These are phyloP conservation scores for Pseudococcus viburni DNA, from an alignment of 2,888 invertebrate genomes.

Conservation along the genomic window DNA sequence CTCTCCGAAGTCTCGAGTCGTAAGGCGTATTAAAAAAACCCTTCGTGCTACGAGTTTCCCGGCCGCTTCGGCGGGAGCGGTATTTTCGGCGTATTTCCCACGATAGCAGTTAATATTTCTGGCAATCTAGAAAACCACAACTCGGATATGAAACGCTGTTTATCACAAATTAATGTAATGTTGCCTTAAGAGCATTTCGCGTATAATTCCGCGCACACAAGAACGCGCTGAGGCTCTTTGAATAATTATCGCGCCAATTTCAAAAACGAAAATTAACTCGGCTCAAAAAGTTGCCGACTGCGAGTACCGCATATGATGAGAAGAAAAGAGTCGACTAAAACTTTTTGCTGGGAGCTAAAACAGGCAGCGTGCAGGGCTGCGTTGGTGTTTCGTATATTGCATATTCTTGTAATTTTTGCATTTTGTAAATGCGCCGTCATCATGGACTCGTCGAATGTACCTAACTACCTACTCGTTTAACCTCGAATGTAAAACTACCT, in stretches of 20 bases:
- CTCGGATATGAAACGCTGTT: conserved; percentile 54
- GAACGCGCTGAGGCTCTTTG: conserved; percentile 30
- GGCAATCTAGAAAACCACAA: conserved; percentile 53
- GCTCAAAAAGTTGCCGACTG: conserved; percentile 19
- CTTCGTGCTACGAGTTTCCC: not conserved
- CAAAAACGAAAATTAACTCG: conserved; percentile 41
- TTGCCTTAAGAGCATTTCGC: conserved; percentile 53
- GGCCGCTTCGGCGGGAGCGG: not conserved
- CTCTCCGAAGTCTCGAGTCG: not conserved
- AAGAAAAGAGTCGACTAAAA: not conserved
- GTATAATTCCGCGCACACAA: conserved; percentile 4
- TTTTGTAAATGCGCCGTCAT: not conserved
- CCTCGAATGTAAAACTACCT: too few relatives aligned
- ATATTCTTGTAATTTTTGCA: not conserved
- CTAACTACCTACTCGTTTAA: too few relatives aligned
- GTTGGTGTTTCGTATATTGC: conserved; percentile 4
- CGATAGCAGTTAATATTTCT: conserved; percentile 60
- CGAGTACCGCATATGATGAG: not conserved
- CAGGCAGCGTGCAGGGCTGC: not conserved
- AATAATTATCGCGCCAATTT: conserved; percentile 56
- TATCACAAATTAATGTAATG: conserved; percentile 58
- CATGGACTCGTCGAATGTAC: not conserved
- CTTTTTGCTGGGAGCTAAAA: not conserved
- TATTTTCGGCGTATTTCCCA: conserved; percentile 56
- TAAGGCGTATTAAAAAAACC: not conserved